Conservation (phyloP, 2,888 invertebrate genomes). For the Syrphus vitripennis region DNA sequence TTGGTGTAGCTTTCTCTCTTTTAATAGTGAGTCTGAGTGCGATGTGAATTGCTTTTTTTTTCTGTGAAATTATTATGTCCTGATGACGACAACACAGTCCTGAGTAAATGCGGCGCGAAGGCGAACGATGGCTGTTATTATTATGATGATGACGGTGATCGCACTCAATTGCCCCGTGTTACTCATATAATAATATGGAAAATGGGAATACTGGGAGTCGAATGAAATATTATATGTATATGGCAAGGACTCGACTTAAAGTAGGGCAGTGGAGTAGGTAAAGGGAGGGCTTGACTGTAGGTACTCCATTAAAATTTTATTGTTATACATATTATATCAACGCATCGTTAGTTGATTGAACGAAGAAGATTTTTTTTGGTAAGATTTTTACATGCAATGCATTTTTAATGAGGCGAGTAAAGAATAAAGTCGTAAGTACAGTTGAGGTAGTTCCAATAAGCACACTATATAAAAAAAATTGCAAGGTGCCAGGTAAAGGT, state of each 20-base stretch:
- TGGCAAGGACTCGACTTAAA: not conserved
- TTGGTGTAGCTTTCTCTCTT: not conserved
- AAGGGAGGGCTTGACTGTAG: not conserved
- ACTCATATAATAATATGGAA: not conserved
- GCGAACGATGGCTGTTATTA: constrained; percentile 58
- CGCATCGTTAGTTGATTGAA: constrained; percentile 48
- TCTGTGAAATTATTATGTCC: constrained; percentile 56
- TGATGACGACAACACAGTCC: constrained; percentile 41
- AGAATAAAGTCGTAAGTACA: too few species aligned
- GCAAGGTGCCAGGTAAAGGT: too few species aligned
- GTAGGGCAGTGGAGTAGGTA: not conserved
- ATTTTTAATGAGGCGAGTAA: not conserved
- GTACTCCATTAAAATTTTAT: constrained; percentile 66
- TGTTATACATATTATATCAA: constrained; percentile 35
- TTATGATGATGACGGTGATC: constrained; percentile 64
- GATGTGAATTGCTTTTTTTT: constrained; percentile 9
- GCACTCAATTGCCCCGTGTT: constrained; percentile 67
- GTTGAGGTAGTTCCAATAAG: too few species aligned
- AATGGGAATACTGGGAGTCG: not conserved
- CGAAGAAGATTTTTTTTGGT: not conserved
- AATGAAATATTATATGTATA: too few species aligned
- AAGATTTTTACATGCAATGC: not conserved
- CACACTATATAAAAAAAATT: too few species aligned
- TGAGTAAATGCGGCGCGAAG: constrained; percentile 37
- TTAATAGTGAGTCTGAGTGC: not conserved